Percentiles rank a stretch among this genome's conserved stretches.
Conservation (phyloP, 2,113 vertebrate genomes). For the Synodontis membranacea region DNA sequence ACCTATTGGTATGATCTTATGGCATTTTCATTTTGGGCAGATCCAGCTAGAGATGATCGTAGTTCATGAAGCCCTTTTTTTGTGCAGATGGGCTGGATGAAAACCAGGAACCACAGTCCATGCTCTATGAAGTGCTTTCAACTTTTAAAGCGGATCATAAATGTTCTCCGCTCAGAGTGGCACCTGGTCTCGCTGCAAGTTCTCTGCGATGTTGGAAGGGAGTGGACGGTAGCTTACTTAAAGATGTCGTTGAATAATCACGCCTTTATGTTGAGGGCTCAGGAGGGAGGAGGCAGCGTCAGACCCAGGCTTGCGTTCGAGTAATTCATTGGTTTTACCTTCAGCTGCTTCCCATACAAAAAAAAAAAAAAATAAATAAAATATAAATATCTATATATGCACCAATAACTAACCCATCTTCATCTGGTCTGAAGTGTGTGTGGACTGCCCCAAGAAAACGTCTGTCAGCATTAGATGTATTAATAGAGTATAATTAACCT, state of each 20-base stretch:
- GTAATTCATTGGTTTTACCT: slow-evolving; percentile 7
- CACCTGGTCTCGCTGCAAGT: slow-evolving; percentile 51
- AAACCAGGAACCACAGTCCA: slow-evolving; percentile 46
- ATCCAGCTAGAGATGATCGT: slow-evolving; percentile 48
- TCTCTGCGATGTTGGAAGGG: slow-evolving; percentile 36
- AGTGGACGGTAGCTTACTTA: neutral
- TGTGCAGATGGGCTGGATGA: slow-evolving; percentile 17
- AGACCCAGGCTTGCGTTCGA: slow-evolving; percentile 2
- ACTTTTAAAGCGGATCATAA: slow-evolving; percentile 27
- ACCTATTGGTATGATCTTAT: slow-evolving; percentile 53
- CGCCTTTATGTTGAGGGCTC: slow-evolving; percentile 11
- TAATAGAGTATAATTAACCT: slow-evolving; percentile 7
- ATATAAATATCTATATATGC: neutral
- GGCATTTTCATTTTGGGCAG: slow-evolving; percentile 51
- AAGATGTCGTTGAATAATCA: slow-evolving; percentile 3
- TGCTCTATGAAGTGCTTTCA: slow-evolving; percentile 59
- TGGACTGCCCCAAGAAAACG: neutral
- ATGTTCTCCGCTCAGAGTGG: slow-evolving; percentile 17
- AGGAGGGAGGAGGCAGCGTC: neutral
- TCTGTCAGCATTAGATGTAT: slow-evolving; percentile 5
- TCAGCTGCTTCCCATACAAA: neutral
- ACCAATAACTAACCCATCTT: neutral
- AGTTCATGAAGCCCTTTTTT: slow-evolving; percentile 47
- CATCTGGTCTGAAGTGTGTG: neutral
- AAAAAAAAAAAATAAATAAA: neutral